These are phyloP conservation scores for Ormia ochracea DNA, from an alignment of 2,888 invertebrate genomes.

Conservation along the genomic window DNA sequence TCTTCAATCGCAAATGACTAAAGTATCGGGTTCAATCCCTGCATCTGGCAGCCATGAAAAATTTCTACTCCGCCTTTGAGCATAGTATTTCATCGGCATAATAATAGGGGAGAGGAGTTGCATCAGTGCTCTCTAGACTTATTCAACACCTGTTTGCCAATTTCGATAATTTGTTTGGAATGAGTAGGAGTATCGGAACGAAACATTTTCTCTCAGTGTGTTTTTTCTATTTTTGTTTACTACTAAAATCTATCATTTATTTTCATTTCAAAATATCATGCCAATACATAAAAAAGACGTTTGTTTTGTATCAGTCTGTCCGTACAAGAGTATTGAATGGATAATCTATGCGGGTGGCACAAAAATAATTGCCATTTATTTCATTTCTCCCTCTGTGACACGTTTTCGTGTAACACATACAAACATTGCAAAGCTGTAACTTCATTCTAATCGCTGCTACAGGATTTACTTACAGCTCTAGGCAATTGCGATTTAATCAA, in stretches of 20 bases:
- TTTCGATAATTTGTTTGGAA: no score
- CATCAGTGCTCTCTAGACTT: no score
- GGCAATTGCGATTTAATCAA: background rate
- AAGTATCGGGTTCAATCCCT: no score
- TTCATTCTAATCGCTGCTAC: background rate
- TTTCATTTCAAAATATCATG: slow-evolving; percentile 57
- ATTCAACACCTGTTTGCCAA: no score
- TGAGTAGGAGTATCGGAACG: no score
- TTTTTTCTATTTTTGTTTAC: background rate
- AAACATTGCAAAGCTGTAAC: slow-evolving; percentile 32
- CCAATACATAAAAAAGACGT: background rate
- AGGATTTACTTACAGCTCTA: background rate
- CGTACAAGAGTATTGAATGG: slow-evolving; percentile 17
- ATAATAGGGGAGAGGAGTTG: no score
- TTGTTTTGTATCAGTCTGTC: background rate
- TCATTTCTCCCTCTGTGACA: background rate
- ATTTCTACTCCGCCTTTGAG: no score
- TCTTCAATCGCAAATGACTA: no score
- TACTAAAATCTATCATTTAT: slow-evolving; percentile 44
- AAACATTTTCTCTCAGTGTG: slow-evolving; percentile 20
- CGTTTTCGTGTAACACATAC: background rate
- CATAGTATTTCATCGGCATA: no score
- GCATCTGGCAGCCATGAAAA: no score
- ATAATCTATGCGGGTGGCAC: slow-evolving; percentile 45
- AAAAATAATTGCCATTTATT: slow-evolving; percentile 40